Base-by-base conservation (phyloP, 2,797 vertebrate species). In the Todus mexicanus region DNA sequence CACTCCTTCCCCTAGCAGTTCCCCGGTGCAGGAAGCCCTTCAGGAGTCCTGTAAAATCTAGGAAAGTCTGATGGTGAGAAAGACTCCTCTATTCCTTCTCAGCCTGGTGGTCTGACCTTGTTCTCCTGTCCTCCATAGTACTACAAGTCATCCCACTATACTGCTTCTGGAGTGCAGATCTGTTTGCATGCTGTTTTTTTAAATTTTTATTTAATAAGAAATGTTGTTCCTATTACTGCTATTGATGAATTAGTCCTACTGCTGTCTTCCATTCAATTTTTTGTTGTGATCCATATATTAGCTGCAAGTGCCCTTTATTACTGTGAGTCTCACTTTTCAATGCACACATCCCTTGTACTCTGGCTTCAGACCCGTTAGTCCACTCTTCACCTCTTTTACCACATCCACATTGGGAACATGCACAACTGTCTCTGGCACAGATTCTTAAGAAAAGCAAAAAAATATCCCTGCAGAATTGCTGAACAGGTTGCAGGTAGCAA, bases 351-450 rank as follows among this genome's bases (percentile, higher is more conserved):
- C 57, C 42, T 80, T 4, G 0, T 35, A 16, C 6, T 54, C 50
- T 56, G 59, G 18, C 51, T 80, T 87, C 35, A 45, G 27, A 26
- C 16, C 13, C 15, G 37, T 33, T 72, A 35, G 13, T 48, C 40
- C 5, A 20, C 12, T 8, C 5, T 61, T 74, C 10, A 37, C 22
- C 8, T 54, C 23, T 75, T 82, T 72, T 31, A 40, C 21, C 12
- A 23, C 19, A 25, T 17, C 15, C 26, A 5, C 0, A 0, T 4
- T 18, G 21, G 29, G 18, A 7, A 38, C 17, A 9, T 29, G 21
- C 3, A 3, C 14, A 21, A 18, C n/a, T 45, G 19, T 26, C 26
- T 45, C 71, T 78, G 38, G 13, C 20, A 42, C 11, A 59, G 15
- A 56, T 65, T 75, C 25, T 53, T 21, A 31, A 59, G 29, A 70